phyloP scores from a whole-genome alignment of 2,888 invertebrate genomes.

The Campoplex nolae region DNA sequence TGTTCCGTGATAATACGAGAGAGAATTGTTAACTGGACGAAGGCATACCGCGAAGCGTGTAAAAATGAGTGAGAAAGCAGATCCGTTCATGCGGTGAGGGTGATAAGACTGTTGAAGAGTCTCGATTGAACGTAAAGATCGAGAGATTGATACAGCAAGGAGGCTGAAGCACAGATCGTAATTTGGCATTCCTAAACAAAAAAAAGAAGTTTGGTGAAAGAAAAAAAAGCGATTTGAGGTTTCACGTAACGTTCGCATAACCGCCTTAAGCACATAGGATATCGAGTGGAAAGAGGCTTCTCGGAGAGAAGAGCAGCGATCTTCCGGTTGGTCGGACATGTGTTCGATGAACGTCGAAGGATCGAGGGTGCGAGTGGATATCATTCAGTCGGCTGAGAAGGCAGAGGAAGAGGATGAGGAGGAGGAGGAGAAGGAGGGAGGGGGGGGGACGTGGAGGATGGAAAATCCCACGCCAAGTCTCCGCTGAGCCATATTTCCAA shows the following conservation, averaged over 20 bases:
- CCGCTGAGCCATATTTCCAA: not conserved
- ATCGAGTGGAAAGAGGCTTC: not conserved
- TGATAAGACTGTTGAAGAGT: too few species aligned
- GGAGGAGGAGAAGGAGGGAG: not conserved
- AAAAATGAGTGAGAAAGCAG: too few species aligned
- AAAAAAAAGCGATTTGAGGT: not conserved
- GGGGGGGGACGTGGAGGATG: not conserved
- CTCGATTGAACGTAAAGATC: not conserved
- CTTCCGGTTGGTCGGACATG: constrained; percentile 36
- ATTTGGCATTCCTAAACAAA: not conserved
- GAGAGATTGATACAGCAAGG: not conserved
- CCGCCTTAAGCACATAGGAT: not conserved
- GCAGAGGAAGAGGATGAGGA: too few species aligned
- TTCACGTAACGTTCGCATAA: not conserved
- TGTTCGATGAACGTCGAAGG: constrained; percentile 39
- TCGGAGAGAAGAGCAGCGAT: constrained; percentile 22
- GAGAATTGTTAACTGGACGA: too few species aligned
- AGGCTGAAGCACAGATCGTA: not conserved
- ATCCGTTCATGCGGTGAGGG: too few species aligned
- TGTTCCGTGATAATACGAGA: too few species aligned
- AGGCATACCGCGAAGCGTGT: too few species aligned
- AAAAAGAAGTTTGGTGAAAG: too few species aligned
- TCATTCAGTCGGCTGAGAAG: not conserved
- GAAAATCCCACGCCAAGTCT: constrained; percentile 27
- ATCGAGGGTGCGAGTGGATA: constrained; percentile 26